These are phyloP conservation scores for Bemisia tabaci DNA, from an alignment of 1,140 invertebrate species.

Conservation along the genomic window DNA sequence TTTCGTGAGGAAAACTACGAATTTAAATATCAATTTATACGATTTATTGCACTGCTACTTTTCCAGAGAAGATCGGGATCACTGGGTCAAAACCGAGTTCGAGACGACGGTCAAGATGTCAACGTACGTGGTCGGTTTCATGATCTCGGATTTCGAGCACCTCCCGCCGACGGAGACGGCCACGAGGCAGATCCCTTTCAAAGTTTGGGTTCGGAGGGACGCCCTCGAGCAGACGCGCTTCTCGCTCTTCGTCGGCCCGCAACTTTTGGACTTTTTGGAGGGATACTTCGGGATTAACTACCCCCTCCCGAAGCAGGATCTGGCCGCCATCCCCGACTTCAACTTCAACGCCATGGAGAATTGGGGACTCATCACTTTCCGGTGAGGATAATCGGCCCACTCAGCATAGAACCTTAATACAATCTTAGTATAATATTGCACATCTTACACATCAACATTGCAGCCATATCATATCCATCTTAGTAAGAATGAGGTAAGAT, in stretches of 20 bases:
- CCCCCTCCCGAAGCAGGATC: constrained; percentile 89
- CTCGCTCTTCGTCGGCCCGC: constrained; percentile 71
- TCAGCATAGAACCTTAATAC: too few relatives aligned
- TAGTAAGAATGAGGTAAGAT: too few relatives aligned
- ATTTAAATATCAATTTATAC: too few relatives aligned
- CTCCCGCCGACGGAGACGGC: constrained; percentile 56
- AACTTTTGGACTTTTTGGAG: constrained; percentile 84
- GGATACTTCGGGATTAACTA: constrained; percentile 90
- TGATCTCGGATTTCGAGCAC: constrained; percentile 89
- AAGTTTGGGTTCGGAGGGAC: constrained; percentile 83
- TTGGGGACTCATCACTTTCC: constrained; percentile 76
- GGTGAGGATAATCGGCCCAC: too few relatives aligned
- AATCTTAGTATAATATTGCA: too few relatives aligned
- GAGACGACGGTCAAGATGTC: constrained; percentile 88
- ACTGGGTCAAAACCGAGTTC: constrained; percentile 47
- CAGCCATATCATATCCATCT: too few relatives aligned
- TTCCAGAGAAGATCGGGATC: constrained; percentile 54
- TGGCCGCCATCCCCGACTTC: constrained; percentile 93
- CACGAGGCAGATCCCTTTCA: constrained; percentile 63
- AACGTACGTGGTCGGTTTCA: constrained; percentile 84
- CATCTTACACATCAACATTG: too few relatives aligned
- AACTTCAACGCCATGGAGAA: constrained; percentile 87
- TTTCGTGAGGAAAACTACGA: too few relatives aligned
- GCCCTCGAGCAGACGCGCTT: constrained; percentile 86
- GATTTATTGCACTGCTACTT: too few relatives aligned